Evolutionary conservation across 2,113 vertebrate species (phyloP), one percentile per base, ranked within the genome.

Genomic region (Corydoras sp.): DNA sequence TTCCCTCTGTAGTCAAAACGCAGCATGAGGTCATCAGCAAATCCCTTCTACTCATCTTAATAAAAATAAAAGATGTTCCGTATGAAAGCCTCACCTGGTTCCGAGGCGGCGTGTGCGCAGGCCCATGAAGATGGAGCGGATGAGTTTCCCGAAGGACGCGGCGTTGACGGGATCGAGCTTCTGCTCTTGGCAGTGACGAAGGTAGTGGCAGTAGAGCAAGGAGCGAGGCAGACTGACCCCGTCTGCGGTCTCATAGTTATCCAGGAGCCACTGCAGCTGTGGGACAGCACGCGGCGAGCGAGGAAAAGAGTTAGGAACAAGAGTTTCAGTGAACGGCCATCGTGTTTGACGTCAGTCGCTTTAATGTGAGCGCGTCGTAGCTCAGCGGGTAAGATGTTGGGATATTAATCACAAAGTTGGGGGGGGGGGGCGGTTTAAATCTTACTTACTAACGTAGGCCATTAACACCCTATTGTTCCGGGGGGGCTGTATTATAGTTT

Each of bases 121-220:
- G 69, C 97, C 97, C 95, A 98, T 95, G 89, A 98, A 98, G 74
- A 98, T 97, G 0, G 97, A 99, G 60, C 97, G 96, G 83, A 99
- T 98, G 63, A 99, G 93, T 68, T 99, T 99, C 18, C 97, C 97
- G 0, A 99, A 99, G 69, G 95, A 98, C 0, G 97, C 97, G 0
- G 97, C 97, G 0, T 98, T 99, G 62, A 99, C 96, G 0, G 97
- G 97, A 78, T 99, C 97, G 74, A 99, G 91, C 55, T 96, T 97
- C 89, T 98, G 94, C 79, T 98, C 96, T 87, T 98, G 95, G 85
- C 97, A 98, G 90, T 99, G 97, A 60, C 95, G 84, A 62, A 98
- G 89, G 83, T 99, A 99, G 76, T 98, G 96, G 90, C 89, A 96
- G 89, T 98, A 99, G 55, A 99, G 93, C 1, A 94, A 96, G 77